phyloP scores from a whole-genome alignment of 1,140 invertebrate species.

The Saxidomus purpurata region DNA sequence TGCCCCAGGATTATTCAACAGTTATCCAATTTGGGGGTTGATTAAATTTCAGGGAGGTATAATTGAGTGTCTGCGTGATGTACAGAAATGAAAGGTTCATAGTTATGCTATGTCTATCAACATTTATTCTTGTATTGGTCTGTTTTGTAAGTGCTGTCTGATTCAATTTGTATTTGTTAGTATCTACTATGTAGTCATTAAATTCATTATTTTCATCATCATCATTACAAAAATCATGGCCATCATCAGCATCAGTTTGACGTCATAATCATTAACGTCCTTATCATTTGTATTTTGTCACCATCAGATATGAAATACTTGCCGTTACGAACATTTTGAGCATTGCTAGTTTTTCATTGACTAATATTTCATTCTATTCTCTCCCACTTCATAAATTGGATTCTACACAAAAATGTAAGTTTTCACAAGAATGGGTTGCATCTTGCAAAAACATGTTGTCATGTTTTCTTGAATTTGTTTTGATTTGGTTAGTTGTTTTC shows the following conservation, averaged over 20 bases:
- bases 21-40: no score
- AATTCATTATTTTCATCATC: not conserved
- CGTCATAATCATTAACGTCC: not conserved
- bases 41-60: no score
- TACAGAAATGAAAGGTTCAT: no score
- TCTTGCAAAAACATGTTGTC: not conserved
- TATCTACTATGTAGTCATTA: no score
- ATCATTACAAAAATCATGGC: not conserved
- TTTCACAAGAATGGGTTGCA: not conserved
- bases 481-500: conserved; percentile 6
- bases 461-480: conserved; percentile 8
- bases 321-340: no score
- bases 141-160: no score
- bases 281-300: not conserved
- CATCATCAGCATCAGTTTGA: not conserved
- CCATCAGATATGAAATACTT: not conserved
- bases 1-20: no score
- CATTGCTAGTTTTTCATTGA: not conserved
- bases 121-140: no score
- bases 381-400: conserved; percentile 11
- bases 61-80: no score
- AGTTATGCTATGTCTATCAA: no score
- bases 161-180: no score
- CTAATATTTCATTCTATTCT: conserved; percentile 2
- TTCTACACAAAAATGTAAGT: conserved; percentile 22